phyloP scores from a whole-genome alignment of 2,113 vertebrate genomes.

The Microtus richardsoni region DNA sequence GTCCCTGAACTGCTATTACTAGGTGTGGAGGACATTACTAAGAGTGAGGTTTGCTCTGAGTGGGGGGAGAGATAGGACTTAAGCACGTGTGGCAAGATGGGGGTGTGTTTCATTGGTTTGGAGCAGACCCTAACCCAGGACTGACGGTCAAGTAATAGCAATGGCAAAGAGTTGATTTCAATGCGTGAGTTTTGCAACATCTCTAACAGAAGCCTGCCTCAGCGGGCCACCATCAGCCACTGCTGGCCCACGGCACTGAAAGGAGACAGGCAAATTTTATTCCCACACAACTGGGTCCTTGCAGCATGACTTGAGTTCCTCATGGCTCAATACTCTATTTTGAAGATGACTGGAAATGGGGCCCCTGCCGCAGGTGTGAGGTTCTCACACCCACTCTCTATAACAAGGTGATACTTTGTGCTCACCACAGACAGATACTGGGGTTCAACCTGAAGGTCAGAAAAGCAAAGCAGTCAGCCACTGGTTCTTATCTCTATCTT shows the following conservation, averaged over 20 bases:
- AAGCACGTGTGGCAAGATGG: too few species aligned
- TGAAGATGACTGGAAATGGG: not conserved
- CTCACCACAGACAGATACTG: too few species aligned
- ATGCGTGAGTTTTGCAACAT: accelerated
- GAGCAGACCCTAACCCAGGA: not conserved
- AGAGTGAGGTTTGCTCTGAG: not conserved
- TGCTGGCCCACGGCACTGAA: accelerated
- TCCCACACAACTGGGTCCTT: accelerated
- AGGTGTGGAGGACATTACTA: accelerated
- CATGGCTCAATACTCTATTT: accelerated
- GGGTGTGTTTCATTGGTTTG: too few species aligned
- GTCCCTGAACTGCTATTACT: accelerated
- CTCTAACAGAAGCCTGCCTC: too few species aligned
- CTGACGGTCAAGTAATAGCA: accelerated
- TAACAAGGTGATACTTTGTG: not conserved
- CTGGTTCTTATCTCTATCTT: too few species aligned
- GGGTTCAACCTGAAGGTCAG: too few species aligned
- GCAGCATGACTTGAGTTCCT: not conserved
- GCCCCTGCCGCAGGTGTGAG: not conserved
- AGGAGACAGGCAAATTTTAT: accelerated
- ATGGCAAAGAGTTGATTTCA: not conserved
- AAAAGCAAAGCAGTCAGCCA: too few species aligned
- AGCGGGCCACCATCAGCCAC: not conserved
- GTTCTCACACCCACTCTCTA: not conserved
- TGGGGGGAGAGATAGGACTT: not conserved